Evolutionary conservation across 2,113 vertebrate genomes (phyloP).

Genomic region (Artemisiospiza belli): DNA sequence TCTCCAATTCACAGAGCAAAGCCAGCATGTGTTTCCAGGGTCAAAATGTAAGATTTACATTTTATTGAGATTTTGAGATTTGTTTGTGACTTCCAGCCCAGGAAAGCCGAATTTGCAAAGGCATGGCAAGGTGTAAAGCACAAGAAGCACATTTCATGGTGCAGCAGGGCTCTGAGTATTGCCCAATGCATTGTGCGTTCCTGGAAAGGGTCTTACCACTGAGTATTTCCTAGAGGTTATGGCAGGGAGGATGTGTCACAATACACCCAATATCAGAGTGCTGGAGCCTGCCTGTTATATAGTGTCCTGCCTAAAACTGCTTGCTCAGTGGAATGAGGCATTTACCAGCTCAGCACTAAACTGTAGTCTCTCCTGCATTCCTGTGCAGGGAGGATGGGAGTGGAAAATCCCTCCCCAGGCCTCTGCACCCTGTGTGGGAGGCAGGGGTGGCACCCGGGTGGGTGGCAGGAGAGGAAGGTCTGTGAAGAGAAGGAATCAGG

Average conservation of each 20-base stretch:
- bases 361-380: constrained; percentile 15
- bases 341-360: constrained; percentile 51
- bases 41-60: neutral
- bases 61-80: neutral
- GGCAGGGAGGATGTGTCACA: neutral
- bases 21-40: neutral
- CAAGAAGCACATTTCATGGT: rapidly evolving
- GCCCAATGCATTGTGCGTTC: neutral
- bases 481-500: neutral
- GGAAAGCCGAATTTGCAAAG: neutral
- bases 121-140: neutral
- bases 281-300: neutral
- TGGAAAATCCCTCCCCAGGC: neutral
- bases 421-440: neutral
- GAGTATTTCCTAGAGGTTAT: neutral
- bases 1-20: neutral
- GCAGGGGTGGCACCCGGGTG: neutral
- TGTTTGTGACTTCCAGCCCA: neutral
- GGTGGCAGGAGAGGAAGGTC: neutral
- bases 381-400: neutral
- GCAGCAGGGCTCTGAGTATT: neutral
- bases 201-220: neutral
- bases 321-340: constrained; percentile 33
- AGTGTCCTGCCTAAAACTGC: constrained; percentile 27
- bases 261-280: neutral